Base-by-base conservation (phyloP, 2,797 vertebrate genomes). In the Dermochelys coriacea region DNA sequence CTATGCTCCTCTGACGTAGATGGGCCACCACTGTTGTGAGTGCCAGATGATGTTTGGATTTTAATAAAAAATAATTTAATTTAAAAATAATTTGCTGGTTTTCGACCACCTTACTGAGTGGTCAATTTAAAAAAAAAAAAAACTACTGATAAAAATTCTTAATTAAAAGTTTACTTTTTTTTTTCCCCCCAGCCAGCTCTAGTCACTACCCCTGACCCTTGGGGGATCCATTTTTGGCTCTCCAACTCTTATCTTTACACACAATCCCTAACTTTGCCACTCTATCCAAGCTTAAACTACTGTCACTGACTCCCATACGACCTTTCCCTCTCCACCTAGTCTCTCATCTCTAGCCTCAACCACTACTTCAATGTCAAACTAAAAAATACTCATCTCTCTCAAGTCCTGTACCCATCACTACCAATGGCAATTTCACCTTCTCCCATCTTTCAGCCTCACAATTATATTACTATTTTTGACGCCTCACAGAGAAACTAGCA, bases 391-490 rank as follows among this genome's bases (percentile, higher is more conserved):
- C 61, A 10, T 37, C 4, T 68, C 34, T 68, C 18, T 68, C 61
- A 68, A n/a, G 16, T 68, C 34, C 34, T 37, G 34, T 68, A 37
- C 61, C 61, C 61, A n/a, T 21, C 34, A 68, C 61, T 37, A 37
- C 16, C 59, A 61, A n/a, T 10, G 34, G 61, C 61, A 68, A 68
- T 68, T 68, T 68, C 34, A 37, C 1, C 2, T 49, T 59, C 16
- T 52, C 1, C 1, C 2, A 11, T 0, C 12, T 34, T 10, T 54
- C 23, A 34, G 27, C 14, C 8, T 52, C 49, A 80, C 11, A 31
- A 45, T 80, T 80, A 52, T 21, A 80, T 52, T 78, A 41, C 29
- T 45, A 31, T 37, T 80, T 79, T 80, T 52, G 29, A 80, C 14
- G 19, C 19, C 29, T 52, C 78, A n/a, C 61, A 68, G 4, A 64